A percentile compares a stretch with the other conserved stretches of the same genome.
Conservation (phyloP, 2,888 invertebrate genomes). For the Mesorhabditis spiculigera region DNA sequence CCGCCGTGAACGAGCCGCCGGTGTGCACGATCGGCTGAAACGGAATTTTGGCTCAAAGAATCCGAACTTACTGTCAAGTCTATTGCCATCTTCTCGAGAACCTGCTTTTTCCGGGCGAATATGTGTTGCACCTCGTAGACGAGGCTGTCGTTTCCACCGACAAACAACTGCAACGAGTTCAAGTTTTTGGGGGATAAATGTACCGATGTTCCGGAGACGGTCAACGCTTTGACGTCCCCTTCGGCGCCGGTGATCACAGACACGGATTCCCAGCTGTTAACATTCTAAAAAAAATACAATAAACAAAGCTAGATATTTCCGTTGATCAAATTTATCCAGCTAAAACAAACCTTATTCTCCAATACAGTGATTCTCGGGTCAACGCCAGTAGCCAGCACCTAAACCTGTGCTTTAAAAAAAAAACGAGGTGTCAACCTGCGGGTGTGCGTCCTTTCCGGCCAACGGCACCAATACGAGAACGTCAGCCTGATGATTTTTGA, state of each 20-base stretch:
- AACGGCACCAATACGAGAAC: neutral
- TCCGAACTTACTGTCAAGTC: neutral
- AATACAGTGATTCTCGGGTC: slow-evolving; percentile 43
- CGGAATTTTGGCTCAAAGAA: neutral
- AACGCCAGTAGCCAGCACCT: slow-evolving; percentile 42
- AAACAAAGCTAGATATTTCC: neutral
- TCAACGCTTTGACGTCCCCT: slow-evolving; percentile 28
- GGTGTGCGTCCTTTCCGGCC: slow-evolving; percentile 5
- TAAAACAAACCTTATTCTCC: slow-evolving; percentile 8
- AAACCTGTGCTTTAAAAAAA: slow-evolving; percentile 24
- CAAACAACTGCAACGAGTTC: slow-evolving; percentile 17
- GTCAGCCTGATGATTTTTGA: neutral
- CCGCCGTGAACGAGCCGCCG: slow-evolving; percentile 16
- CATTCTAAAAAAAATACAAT: slow-evolving; percentile 10
- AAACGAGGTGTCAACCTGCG: slow-evolving; percentile 38
- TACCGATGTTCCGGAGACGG: slow-evolving; percentile 21
- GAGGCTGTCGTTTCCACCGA: slow-evolving; percentile 31
- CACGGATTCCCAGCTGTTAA: slow-evolving; percentile 19
- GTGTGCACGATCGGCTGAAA: slow-evolving; percentile 16
- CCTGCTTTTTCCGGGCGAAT: slow-evolving; percentile 16
- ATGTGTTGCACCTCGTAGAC: slow-evolving; percentile 21
- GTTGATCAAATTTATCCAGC: neutral
- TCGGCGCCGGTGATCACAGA: slow-evolving; percentile 24
- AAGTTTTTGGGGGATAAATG: slow-evolving; percentile 10
- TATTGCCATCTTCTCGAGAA: neutral